Evolutionary conservation across 2,888 invertebrate genomes (phyloP).

Genomic region (Cyclophora albipunctata): DNA sequence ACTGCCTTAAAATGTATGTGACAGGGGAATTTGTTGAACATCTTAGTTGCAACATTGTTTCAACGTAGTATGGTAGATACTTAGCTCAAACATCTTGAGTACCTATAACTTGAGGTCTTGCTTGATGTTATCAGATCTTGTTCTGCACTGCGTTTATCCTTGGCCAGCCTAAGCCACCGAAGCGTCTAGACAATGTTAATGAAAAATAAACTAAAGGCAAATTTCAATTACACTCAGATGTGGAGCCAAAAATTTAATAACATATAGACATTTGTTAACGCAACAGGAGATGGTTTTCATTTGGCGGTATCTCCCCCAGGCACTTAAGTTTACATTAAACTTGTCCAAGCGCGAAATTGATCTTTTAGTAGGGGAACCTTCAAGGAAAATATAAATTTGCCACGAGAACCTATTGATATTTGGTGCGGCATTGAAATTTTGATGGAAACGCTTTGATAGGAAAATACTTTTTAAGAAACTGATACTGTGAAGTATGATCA

Average conservation of each 20-base stretch:
- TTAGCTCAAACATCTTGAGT: too few species aligned
- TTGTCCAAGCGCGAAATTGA: slow-evolving; percentile 74
- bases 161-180: too few species aligned
- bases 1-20: slow-evolving; percentile 16
- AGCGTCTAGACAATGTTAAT: too few species aligned
- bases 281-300: slow-evolving; percentile 56
- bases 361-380: slow-evolving; percentile 68
- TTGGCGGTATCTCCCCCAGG: slow-evolving; percentile 57
- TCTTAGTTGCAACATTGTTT: too few species aligned
- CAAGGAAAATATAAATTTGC: slow-evolving; percentile 65
- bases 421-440: slow-evolving; percentile 33
- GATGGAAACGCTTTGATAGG: slow-evolving; percentile 15
- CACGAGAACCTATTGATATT: slow-evolving; percentile 59
- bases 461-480: background rate
- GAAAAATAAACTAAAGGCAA: background rate
- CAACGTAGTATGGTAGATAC: too few species aligned
- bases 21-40: slow-evolving; percentile 4
- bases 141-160: too few species aligned
- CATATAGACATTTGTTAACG: slow-evolving; percentile 60
- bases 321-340: slow-evolving; percentile 72
- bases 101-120: too few species aligned
- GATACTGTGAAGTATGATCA: too few species aligned
- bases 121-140: too few species aligned
- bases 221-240: slow-evolving; percentile 28
- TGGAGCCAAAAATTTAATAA: slow-evolving; percentile 58